Conservation (phyloP, 2,888 invertebrate species). For the Drosophila prostipennis region DNA sequence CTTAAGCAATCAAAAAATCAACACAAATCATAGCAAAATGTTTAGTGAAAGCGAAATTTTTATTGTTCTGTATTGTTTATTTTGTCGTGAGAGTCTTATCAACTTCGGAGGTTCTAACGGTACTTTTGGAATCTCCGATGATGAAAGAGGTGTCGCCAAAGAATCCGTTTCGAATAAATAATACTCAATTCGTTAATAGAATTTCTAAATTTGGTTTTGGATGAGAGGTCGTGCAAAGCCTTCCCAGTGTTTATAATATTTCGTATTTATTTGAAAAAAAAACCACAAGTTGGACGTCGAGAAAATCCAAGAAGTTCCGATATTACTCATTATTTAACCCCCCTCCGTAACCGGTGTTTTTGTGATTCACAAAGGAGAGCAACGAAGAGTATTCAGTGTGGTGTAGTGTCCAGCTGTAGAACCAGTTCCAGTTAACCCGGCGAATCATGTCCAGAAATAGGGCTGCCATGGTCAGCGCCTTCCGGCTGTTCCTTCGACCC, state of each 20-base stretch:
- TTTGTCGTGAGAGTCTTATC: not conserved
- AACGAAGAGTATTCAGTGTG: constrained; percentile 2
- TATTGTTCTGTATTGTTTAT: not conserved
- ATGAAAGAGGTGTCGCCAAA: constrained; percentile 7
- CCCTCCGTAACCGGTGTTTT: constrained; percentile 16
- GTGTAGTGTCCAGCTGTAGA: constrained; percentile 12
- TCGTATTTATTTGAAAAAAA: not conserved
- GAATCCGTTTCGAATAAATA: not conserved
- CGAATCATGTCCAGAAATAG: constrained; percentile 55
- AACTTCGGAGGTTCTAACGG: not conserved
- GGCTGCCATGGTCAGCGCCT: constrained; percentile 86
- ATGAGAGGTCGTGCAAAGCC: constrained; percentile 12
- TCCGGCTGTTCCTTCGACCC: constrained; percentile 86
- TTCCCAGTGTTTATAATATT: not conserved
- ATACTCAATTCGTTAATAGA: not conserved
- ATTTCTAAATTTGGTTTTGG: not conserved
- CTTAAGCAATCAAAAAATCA: constrained; percentile 23
- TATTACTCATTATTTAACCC: constrained; percentile 19
- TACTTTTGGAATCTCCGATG: not conserved
- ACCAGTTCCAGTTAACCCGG: constrained; percentile 17
- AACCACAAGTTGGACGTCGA: not conserved
- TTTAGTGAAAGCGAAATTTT: not conserved
- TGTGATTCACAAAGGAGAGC: constrained; percentile 23
- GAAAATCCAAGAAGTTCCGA: not conserved
- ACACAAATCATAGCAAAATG: constrained; percentile 6